phyloP scores from a whole-genome alignment of 2,888 invertebrate species.

The Sylvicola cinctus region DNA sequence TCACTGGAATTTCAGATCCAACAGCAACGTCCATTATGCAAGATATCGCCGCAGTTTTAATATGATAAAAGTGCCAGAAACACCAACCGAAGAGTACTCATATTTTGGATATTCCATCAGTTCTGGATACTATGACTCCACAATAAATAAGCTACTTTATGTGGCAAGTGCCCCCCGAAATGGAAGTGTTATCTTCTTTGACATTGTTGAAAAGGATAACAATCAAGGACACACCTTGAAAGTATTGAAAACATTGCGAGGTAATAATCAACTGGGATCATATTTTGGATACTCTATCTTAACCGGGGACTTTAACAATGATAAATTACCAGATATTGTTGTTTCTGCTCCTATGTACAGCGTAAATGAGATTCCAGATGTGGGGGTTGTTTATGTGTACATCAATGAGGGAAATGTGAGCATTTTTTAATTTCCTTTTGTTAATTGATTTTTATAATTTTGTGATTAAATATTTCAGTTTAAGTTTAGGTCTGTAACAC shows the following conservation, averaged over 20 bases:
- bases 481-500: neutral
- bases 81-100: conserved; percentile 18
- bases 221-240: conserved; percentile 14
- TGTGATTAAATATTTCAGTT: neutral
- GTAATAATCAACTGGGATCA: conserved; percentile 35
- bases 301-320: conserved; percentile 39
- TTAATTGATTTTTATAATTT: neutral
- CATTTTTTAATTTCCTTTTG: too few relatives aligned
- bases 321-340: conserved; percentile 37
- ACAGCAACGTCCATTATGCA: neutral
- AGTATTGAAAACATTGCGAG: conserved; percentile 23
- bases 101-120: conserved; percentile 24
- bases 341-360: conserved; percentile 36
- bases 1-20: neutral
- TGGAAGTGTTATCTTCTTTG: conserved; percentile 15
- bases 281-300: conserved; percentile 42
- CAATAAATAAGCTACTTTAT: conserved; percentile 15
- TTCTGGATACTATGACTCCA: conserved; percentile 19
- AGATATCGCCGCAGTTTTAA: conserved; percentile 6
- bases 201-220: conserved; percentile 3
- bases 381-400: conserved; percentile 24
- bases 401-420: conserved; percentile 17
- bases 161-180: conserved; percentile 24
- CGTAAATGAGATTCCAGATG: conserved; percentile 19
- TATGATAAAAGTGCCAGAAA: conserved; percentile 17